Conservation (phyloP, 2,113 vertebrate species). For the Paramisgurnus dabryanus region DNA sequence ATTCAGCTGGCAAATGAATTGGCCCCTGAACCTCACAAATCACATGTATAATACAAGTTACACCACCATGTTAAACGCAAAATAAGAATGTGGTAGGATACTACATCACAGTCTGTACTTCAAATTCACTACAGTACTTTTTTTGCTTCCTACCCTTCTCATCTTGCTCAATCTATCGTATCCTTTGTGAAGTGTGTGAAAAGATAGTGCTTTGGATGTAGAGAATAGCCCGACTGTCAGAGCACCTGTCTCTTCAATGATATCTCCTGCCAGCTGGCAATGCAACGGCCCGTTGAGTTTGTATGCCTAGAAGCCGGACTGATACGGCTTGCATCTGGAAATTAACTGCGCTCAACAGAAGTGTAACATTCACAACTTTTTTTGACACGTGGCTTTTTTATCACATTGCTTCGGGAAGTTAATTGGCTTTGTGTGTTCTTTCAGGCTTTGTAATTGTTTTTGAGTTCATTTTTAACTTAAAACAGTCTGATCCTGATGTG, state of each 20-base stretch:
- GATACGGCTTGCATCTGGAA: slow-evolving; percentile 51
- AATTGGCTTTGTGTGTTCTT: neutral
- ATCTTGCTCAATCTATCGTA: slow-evolving; percentile 32
- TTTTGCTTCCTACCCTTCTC: neutral
- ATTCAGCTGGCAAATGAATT: too few species aligned
- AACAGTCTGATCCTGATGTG: neutral
- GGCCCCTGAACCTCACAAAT: too few species aligned
- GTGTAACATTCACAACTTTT: slow-evolving; percentile 15
- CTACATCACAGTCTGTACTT: neutral
- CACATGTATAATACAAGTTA: too few species aligned
- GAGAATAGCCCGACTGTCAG: slow-evolving; percentile 43
- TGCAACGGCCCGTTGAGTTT: slow-evolving; percentile 43
- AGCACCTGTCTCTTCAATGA: slow-evolving; percentile 30
- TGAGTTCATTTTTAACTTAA: neutral
- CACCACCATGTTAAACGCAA: neutral
- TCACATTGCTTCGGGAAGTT: neutral
- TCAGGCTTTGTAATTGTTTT: neutral
- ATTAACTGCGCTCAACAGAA: slow-evolving; percentile 30
- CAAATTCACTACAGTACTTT: neutral
- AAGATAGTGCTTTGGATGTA: slow-evolving; percentile 14
- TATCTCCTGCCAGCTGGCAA: slow-evolving; percentile 44
- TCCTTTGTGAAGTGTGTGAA: slow-evolving; percentile 21
- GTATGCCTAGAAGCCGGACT: slow-evolving; percentile 3
- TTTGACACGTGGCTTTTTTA: slow-evolving; percentile 2
- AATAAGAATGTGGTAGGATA: neutral